Conservation (phyloP, 2,888 invertebrate species). For the Oscheius sp. region DNA sequence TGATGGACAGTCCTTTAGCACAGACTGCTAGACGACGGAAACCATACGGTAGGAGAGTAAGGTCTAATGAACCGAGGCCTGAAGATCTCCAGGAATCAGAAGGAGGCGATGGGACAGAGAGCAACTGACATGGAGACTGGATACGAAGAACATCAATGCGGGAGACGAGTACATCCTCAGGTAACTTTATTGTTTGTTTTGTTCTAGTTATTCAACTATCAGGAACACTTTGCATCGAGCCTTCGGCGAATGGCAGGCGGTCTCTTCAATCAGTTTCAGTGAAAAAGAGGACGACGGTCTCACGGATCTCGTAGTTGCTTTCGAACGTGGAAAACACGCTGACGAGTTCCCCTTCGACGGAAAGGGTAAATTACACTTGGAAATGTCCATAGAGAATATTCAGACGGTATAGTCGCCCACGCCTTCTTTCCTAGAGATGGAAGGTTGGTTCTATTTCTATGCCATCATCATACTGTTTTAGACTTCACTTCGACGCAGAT, state of each 20-base stretch:
- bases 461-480: no score
- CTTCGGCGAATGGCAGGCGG: slow-evolving; percentile 67
- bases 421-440: slow-evolving; percentile 72
- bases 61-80: background rate
- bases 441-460: slow-evolving; percentile 20
- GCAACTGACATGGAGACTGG: slow-evolving; percentile 49
- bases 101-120: slow-evolving; percentile 51
- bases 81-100: slow-evolving; percentile 37
- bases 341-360: slow-evolving; percentile 71
- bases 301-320: slow-evolving; percentile 62
- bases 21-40: background rate
- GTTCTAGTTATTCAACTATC: slow-evolving; percentile 11
- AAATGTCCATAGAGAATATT: background rate
- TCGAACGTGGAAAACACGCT: slow-evolving; percentile 65
- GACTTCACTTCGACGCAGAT: slow-evolving; percentile 71
- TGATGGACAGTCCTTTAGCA: background rate
- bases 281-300: slow-evolving; percentile 44
- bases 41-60: slow-evolving; percentile 20
- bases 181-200: slow-evolving; percentile 20
- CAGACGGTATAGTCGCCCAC: slow-evolving; percentile 70
- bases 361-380: slow-evolving; percentile 46
- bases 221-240: slow-evolving; percentile 71
- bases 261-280: slow-evolving; percentile 57
- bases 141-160: slow-evolving; percentile 46
- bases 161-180: slow-evolving; percentile 55